phyloP scores from a whole-genome alignment of 2,797 vertebrate genomes.

The Eospalax fontanierii region DNA sequence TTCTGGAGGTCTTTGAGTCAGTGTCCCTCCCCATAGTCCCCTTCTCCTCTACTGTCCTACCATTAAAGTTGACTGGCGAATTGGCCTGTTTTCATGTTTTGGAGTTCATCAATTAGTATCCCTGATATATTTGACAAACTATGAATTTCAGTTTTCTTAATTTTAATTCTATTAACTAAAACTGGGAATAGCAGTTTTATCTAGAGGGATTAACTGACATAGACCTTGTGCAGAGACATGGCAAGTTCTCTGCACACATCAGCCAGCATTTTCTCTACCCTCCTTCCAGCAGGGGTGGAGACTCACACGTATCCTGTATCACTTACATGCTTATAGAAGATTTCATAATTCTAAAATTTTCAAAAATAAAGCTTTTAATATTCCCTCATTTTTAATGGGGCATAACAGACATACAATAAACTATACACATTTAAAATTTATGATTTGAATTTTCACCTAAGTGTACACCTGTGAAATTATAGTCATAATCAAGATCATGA shows the following conservation, averaged over 20 bases:
- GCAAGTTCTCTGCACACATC: neutral
- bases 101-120: neutral
- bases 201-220: neutral
- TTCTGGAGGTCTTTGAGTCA: too few species aligned
- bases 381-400: constrained; percentile 19
- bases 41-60: too few species aligned
- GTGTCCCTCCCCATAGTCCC: too few species aligned
- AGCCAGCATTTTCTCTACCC: neutral
- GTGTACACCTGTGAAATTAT: neutral
- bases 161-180: constrained; percentile 32
- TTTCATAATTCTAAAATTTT: neutral
- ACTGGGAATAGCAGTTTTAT: neutral
- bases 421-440: neutral
- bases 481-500: neutral
- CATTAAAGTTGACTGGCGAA: neutral
- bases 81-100: neutral
- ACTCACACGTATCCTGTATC: neutral
- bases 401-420: neutral
- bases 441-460: neutral
- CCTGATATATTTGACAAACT: neutral
- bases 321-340: neutral
- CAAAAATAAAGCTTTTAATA: neutral
- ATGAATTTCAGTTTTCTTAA: constrained; percentile 15
- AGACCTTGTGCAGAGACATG: accelerated
- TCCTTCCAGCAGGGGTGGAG: neutral